Evolutionary conservation across 1,140 invertebrate genomes (phyloP), one percentile per base, ranked within the genome.

Genomic region (Drosophila nannoptera): DNA sequence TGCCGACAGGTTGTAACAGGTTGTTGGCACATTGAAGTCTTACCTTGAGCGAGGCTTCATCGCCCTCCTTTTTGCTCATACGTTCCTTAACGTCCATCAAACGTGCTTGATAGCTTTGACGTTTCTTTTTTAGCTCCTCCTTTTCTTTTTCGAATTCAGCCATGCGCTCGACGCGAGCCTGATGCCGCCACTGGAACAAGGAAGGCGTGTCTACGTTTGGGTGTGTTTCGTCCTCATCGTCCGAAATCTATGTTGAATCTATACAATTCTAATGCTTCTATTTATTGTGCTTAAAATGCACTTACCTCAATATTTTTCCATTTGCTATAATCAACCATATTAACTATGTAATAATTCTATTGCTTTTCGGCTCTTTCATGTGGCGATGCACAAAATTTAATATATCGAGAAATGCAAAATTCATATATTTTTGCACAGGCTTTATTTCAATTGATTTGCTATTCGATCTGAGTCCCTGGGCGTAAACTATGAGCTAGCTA

Each of bases 201-300:
- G 97, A 99, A 32, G 97, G 96, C 36, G 98, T 99, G 90, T 99
- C 98, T 89, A 99, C 99, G 89, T 99, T 99, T 49, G 98, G 98
- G 92, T 99, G 98, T 50, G 97, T 99, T 84, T 99, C 98, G 93
- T 99, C 98, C 92, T 99, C 98, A 92, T 99, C 98, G 91, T 99
- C 98, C 32, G 98, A 99, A 78, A 99, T 97, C 97, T 99, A 77
- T 42, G 88, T 73, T 22, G 32, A 16, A 9, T n/a, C 29, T 0
- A n/a, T 71, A 60, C 2, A 29, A 43, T 68, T 11, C 7, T 32
- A 3, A 22, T 32, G 54, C 53, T 45, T 55, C 52, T 8, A 7
- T 12, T 5, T 9, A 12, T 4, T 29, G 12, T 12, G 2, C 11
- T 36, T 2, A 4, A 2, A 7, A 0, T 0, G 0, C 6, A 74